These are phyloP conservation scores for Cinclus mexicanus DNA, from an alignment of 2,113 vertebrate species.

Conservation along the genomic window DNA sequence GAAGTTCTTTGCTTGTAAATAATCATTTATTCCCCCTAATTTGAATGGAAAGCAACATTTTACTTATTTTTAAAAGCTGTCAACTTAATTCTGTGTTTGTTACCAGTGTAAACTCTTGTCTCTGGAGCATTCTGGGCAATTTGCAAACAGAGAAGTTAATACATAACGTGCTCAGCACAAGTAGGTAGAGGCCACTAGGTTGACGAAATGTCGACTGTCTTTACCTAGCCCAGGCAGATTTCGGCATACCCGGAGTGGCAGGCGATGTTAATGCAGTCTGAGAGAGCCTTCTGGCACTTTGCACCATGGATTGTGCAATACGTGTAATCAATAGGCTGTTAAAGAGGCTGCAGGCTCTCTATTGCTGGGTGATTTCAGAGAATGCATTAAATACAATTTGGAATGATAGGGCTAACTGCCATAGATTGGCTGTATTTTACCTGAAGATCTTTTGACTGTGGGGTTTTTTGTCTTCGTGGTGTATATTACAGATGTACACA, in stretches of 20 bases:
- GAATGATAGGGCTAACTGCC: neutral
- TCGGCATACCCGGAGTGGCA: neutral
- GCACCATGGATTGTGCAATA: neutral
- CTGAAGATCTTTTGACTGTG: neutral
- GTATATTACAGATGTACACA: neutral
- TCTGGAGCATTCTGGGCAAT: neutral
- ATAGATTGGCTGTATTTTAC: neutral
- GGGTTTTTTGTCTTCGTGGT: neutral
- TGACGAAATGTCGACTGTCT: neutral
- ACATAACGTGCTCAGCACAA: neutral
- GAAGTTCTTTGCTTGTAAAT: neutral
- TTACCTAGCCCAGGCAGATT: neutral
- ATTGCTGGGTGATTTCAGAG: neutral
- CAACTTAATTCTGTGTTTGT: neutral
- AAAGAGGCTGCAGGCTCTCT: neutral
- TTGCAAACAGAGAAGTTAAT: neutral
- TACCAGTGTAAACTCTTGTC: neutral
- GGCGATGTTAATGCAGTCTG: neutral
- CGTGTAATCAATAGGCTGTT: neutral
- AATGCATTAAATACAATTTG: neutral
- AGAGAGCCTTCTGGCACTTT: neutral
- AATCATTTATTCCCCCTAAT: neutral
- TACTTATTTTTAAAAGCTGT: neutral
- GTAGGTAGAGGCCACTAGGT: neutral
- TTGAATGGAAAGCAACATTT: constrained; percentile 3